Conservation (phyloP, 1,140 invertebrate species). For the Plectrocnemia conspersa region DNA sequence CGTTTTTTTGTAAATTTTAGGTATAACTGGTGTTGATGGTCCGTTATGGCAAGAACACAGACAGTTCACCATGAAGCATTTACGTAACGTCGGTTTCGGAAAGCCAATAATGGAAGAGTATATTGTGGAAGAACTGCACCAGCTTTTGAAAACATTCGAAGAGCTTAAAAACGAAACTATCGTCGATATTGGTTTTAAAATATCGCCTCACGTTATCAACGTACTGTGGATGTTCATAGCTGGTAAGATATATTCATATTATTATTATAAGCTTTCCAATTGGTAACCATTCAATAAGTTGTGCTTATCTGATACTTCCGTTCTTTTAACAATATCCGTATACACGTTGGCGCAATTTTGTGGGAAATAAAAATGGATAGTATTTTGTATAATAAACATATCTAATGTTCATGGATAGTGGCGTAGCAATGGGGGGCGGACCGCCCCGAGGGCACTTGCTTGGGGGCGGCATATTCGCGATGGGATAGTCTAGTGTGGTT, state of each 20-base stretch:
- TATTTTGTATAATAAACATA: too few relatives aligned
- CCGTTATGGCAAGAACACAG: constrained; percentile 70
- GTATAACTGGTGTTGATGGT: constrained; percentile 74
- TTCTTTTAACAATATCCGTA: too few relatives aligned
- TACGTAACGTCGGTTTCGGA: constrained; percentile 71
- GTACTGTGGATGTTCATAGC: constrained; percentile 69
- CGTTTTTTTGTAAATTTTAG: too few relatives aligned
- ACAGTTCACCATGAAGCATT: constrained; percentile 63
- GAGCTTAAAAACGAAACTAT: constrained; percentile 39
- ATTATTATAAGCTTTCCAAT: constrained; percentile 38
- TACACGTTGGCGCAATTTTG: too few relatives aligned
- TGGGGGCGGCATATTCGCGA: too few relatives aligned
- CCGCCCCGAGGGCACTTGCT: too few relatives aligned
- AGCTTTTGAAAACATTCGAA: constrained; percentile 50
- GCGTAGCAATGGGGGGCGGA: too few relatives aligned
- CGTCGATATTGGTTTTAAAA: constrained; percentile 44
- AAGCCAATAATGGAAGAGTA: constrained; percentile 66
- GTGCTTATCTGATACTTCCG: too few relatives aligned
- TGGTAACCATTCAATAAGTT: too few relatives aligned
- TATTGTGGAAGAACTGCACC: constrained; percentile 60
- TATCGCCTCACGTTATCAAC: constrained; percentile 64
- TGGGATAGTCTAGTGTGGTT: too few relatives aligned
- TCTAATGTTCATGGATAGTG: too few relatives aligned
- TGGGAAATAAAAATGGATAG: too few relatives aligned
- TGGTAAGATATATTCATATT: constrained; percentile 48